Base-by-base conservation (phyloP, 2,888 invertebrate genomes). In the Digitonthophagus gazella region DNA sequence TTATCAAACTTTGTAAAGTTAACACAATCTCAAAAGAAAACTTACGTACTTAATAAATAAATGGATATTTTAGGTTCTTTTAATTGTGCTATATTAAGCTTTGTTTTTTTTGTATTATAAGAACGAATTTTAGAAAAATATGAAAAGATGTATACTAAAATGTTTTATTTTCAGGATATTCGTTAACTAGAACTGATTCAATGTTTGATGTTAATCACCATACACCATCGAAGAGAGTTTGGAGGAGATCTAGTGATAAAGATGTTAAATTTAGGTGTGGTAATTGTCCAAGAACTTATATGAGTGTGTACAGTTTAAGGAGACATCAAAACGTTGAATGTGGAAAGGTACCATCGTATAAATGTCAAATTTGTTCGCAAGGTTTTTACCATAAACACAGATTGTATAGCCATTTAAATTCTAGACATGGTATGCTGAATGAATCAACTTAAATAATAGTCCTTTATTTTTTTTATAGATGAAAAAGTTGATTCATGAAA, bases 291-390 rank as follows among this genome's bases (percentile, higher is more conserved):
- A 73, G 73, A 67, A 69, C 56, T 16, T 74, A 74, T 44, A 66
- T 66, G 11, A 68, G 69, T 15, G 70, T 72, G 19, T 72, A 72
- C 22, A 74, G 73, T 11, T 69, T 74, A 56, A 69, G 65, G 8
- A 65, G 81, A 56, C 83, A 83, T 70, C 76, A 77, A 55, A 79
- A 78, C 57, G 77, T 80, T 68, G 83, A 83, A 72, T 83, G 83
- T 68, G 81, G 81, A 1, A 74, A 74, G 65, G 64, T 58, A 22
- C 74, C 73, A 5, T 72, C 69, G 44, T 71, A 72, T 57, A 64
- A 67, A 63, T 74, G 74, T 67, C 63, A 65, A 54, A 67, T 64
- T 57, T 74, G 74, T 54, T 71, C 69, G 5, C 72, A 74, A 65
- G 68, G 71, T 69, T 74, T 74, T 55, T 70, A 70, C 55, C 72